Evolutionary conservation across 2,797 vertebrate genomes (phyloP), one percentile per base, ranked within the genome.

Genomic region (Geotrypetes seraphini): DNA sequence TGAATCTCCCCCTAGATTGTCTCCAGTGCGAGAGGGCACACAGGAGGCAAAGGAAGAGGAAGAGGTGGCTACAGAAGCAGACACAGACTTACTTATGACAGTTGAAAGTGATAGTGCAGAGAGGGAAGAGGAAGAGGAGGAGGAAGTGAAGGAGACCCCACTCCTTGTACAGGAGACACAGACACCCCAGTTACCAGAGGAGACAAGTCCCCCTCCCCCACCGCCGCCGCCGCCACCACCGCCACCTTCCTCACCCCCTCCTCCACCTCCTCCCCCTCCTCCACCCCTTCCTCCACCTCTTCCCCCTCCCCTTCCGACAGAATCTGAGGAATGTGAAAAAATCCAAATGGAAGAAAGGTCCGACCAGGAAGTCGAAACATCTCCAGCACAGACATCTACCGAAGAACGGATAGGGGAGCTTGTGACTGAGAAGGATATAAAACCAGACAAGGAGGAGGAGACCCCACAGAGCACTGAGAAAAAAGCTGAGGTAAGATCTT

Each of bases 11-110:
- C n/a, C n/a, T 54, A 63, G 75, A 13, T 28, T 30, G 19, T 8
- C 1, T 18, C 27, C 4, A 1, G 2, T 44, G 12, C 70, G 67
- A 0, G 43, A 49, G 4, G 48, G 19, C 2, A 65, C 62, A 2
- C 31, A 21, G 7, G 78, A 66, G 16, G 63, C 60, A 2, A 61
- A 63, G 24, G 47, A 30, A 3, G 69, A 63, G 13, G 50, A 50
- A n/a, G 13, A 56, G 0, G 77, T n/a, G 13, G 7, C 12, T 12
- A 5, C 4, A 12, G 17, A 2, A 2, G 13, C 22, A n/a, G 8
- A n/a, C 15, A 12, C 18, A 14, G 23, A 6, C 3, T 10, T 1
- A 11, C 12, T 16, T 15, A 8, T 19, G 8, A 8, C 19, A 19
- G 19, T 8, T 19, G 19, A 19, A 8, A 8, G 19, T 19, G 19